These are phyloP conservation scores for Podargus strigoides DNA, from an alignment of 2,797 vertebrate genomes.

Conservation along the genomic window DNA sequence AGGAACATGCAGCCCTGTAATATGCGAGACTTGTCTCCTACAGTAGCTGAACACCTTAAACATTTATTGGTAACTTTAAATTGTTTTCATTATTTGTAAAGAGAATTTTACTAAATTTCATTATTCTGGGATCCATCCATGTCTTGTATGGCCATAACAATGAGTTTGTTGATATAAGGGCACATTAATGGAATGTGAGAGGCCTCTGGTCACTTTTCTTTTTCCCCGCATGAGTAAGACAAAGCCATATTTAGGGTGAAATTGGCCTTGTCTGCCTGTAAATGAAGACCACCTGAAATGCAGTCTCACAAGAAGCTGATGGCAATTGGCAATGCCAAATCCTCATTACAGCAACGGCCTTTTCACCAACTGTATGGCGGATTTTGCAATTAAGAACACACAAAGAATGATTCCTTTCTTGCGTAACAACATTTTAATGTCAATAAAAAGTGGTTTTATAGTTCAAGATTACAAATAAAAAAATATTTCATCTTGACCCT, in stretches of 20 bases:
- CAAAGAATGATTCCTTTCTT: constrained; percentile 47
- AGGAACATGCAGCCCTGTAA: background rate
- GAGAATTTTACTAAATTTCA: background rate
- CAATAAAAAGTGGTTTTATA: constrained; percentile 47
- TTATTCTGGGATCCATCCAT: background rate
- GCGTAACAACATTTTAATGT: constrained; percentile 52
- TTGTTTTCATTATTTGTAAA: background rate
- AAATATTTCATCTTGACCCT: constrained; percentile 28
- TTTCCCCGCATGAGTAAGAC: background rate
- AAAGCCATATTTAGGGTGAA: background rate
- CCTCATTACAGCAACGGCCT: background rate
- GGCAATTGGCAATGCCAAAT: background rate
- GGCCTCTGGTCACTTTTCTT: background rate
- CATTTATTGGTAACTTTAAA: background rate
- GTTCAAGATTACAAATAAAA: constrained; percentile 53
- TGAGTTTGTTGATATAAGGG: background rate
- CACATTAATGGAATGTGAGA: background rate
- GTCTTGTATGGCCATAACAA: background rate
- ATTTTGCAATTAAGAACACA: constrained; percentile 38
- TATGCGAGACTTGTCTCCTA: background rate
- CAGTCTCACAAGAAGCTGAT: background rate
- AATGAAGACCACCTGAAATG: background rate
- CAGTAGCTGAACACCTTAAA: background rate
- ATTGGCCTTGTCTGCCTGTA: background rate
- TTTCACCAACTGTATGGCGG: background rate